These are phyloP conservation scores for Meteorus colon DNA, from an alignment of 2,888 invertebrate genomes.

Conservation along the genomic window DNA sequence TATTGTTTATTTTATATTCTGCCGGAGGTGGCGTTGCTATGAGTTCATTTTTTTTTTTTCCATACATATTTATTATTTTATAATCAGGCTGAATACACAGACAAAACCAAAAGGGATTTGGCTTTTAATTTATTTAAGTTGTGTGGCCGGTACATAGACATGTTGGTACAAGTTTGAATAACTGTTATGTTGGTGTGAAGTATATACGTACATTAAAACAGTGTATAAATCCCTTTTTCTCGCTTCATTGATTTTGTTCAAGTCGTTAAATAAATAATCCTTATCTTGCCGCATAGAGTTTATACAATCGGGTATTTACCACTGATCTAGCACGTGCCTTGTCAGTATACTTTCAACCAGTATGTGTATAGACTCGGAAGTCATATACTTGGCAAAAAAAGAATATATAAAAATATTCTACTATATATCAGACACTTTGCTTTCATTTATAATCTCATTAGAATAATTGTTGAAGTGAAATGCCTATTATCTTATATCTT, in stretches of 20 bases:
- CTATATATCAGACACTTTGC: background rate
- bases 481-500: background rate
- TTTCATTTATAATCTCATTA: conserved; percentile 29
- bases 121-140: background rate
- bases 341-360: conserved; percentile 31
- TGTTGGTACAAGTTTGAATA: background rate
- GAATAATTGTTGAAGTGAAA: conserved; percentile 16
- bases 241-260: conserved; percentile 36
- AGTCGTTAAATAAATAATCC: conserved; percentile 37
- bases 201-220: background rate
- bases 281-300: conserved; percentile 34
- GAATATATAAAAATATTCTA: background rate
- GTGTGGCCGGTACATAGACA: background rate
- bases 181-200: background rate
- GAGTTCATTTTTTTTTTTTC: no score
- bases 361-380: conserved; percentile 1
- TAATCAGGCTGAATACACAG: no score
- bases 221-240: conserved; percentile 26
- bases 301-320: conserved; percentile 30
- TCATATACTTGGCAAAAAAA: conserved; percentile 25
- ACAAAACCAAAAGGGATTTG: no score
- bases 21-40: background rate
- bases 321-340: conserved; percentile 33
- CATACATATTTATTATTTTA: no score
- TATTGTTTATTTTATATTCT: background rate